These are phyloP conservation scores for Amniataba percoides DNA, from an alignment of 2,797 vertebrate genomes.

Conservation along the genomic window DNA sequence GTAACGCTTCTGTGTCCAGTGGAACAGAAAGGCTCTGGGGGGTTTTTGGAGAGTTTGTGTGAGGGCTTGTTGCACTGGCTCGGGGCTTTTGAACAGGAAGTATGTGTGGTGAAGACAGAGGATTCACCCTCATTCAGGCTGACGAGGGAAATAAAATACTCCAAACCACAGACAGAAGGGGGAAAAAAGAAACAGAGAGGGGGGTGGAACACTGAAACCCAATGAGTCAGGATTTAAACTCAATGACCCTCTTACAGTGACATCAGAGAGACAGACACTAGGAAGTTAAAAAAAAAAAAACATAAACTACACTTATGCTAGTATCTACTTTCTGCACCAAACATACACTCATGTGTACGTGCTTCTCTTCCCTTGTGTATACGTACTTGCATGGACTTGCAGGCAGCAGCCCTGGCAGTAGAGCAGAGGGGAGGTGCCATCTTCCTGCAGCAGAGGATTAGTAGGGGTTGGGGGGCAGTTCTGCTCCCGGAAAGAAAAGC, in stretches of 20 bases:
- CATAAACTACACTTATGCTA: constrained; percentile 24
- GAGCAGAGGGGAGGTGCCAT: constrained; percentile 94
- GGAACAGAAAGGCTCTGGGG: constrained; percentile 40
- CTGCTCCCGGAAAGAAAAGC: constrained; percentile 95
- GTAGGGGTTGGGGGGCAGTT: constrained; percentile 91
- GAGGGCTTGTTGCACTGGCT: constrained; percentile 58
- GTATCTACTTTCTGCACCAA: background rate
- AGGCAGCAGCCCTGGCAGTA: constrained; percentile 91
- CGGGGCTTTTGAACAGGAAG: constrained; percentile 69
- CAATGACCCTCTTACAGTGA: constrained; percentile 67
- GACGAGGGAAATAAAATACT: constrained; percentile 76
- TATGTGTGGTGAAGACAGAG: constrained; percentile 63
- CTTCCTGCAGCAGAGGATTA: constrained; percentile 92
- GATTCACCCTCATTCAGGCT: constrained; percentile 72
- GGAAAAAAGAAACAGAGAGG: constrained; percentile 34
- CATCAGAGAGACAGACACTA: constrained; percentile 42
- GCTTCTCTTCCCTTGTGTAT: constrained; percentile 14
- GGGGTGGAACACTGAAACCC: constrained; percentile 57
- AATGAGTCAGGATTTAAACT: constrained; percentile 73
- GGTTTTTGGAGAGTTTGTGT: constrained; percentile 37
- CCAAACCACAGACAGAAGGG: constrained; percentile 60
- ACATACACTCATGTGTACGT: background rate
- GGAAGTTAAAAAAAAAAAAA: constrained; percentile 25
- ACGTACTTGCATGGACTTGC: constrained; percentile 96
- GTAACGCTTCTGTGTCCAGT: constrained; percentile 22